Evolutionary conservation across 2,113 vertebrate species (phyloP), one percentile per base, ranked within the genome.

Genomic region (Apistogramma diplotaenia): DNA sequence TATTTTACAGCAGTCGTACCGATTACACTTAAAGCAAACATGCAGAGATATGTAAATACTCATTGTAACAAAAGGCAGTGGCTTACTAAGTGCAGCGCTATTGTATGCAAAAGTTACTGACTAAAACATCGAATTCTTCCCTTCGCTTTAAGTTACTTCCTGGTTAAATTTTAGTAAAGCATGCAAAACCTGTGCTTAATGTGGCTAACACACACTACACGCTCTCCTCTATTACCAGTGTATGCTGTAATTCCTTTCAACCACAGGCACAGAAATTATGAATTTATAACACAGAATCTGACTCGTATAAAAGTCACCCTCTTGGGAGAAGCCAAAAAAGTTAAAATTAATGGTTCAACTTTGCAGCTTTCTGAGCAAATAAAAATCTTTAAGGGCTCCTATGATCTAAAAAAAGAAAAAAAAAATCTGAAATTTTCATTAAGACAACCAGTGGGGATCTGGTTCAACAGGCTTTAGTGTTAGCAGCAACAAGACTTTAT

Each of bases 31-130:
- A 1, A 58, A 67, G 65, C 59, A 84, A 79, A 76, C 74, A 67
- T 11, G 53, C 74, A 81, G 23, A 58, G 56, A 78, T 83, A 65
- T 74, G 49, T 51, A 85, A 79, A 82, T 73, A 71, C 23, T 37
- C 29, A 18, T 2, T 16, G 35, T 82, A 43, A 21, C 11, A 16
- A 51, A 1, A 4, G 3, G 19, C 67, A 62, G 43, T 18, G 6
- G 74, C 53, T 37, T 23, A 33, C 62, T 1, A 2, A 18, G 3
- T 29, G 25, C 15, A 33, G 27, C 1, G 3, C 8, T 40, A 19
- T 37, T 59, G n/a, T 27, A 23, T n/a, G 27, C 5, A 31, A 72
- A 57, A 72, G 79, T 62, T 27, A 53, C n/a, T 4, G 25, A 55
- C 15, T 4, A 46, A 65, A 58, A 55, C 40, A 19, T 40, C 29